phyloP scores from a whole-genome alignment of 2,888 invertebrate genomes.

The Eupithecia exiguata region DNA sequence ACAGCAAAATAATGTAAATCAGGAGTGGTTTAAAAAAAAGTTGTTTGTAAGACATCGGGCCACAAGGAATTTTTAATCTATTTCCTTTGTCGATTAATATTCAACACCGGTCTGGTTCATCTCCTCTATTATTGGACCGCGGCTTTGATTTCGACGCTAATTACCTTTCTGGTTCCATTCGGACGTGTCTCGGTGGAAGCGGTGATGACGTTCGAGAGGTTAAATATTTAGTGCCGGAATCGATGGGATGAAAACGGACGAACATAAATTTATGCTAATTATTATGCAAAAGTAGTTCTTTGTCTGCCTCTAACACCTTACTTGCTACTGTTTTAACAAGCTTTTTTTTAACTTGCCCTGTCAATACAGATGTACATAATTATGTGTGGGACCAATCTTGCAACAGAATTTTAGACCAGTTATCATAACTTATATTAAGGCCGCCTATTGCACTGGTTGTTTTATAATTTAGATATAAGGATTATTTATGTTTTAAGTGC shows the following conservation, averaged over 20 bases:
- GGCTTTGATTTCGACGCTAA: constrained; percentile 80
- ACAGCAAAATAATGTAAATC: constrained; percentile 80
- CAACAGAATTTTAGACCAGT: no score
- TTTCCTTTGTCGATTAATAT: constrained; percentile 84
- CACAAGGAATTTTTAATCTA: constrained; percentile 84
- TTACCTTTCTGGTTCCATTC: constrained; percentile 70
- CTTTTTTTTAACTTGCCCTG: no score
- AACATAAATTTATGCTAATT: background rate
- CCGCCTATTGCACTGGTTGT: no score
- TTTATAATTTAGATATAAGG: no score
- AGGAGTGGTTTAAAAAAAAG: constrained; percentile 79
- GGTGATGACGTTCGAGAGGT: constrained; percentile 34
- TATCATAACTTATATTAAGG: no score
- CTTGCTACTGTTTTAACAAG: background rate
- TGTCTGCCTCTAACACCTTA: background rate
- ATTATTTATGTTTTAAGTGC: no score
- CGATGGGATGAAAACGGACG: background rate
- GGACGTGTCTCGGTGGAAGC: constrained; percentile 40
- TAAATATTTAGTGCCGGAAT: constrained; percentile 18
- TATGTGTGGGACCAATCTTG: no score
- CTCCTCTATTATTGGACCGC: constrained; percentile 78
- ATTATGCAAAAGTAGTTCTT: background rate
- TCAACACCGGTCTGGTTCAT: constrained; percentile 84
- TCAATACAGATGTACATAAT: no score
- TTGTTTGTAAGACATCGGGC: constrained; percentile 79